Conservation (phyloP, 1,140 invertebrate genomes). For the Papilio aristodemus region DNA sequence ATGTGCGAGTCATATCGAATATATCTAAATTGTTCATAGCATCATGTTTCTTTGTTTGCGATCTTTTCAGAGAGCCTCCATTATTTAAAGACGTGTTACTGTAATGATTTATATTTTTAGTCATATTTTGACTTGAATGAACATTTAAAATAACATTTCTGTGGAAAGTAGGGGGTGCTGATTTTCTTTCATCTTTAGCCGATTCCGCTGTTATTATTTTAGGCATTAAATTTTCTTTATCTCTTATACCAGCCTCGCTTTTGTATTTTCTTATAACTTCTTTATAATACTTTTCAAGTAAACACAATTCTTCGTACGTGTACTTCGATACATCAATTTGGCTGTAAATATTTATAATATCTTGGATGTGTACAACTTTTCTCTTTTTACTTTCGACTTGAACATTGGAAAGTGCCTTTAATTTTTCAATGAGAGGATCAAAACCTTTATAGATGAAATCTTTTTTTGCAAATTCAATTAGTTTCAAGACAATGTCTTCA, state of each 20-base stretch:
- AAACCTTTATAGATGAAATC: constrained; percentile 79
- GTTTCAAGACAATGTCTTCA: constrained; percentile 71
- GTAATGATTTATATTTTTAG: constrained; percentile 50
- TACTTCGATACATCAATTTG: constrained; percentile 67
- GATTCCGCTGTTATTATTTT: constrained; percentile 39
- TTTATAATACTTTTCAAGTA: constrained; percentile 70
- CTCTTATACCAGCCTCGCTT: constrained; percentile 43
- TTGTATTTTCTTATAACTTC: constrained; percentile 73
- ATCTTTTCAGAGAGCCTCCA: constrained; percentile 44
- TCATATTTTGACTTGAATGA: constrained; percentile 47
- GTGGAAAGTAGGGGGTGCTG: constrained; percentile 48
- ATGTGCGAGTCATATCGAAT: constrained; percentile 66
- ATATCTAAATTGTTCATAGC: constrained; percentile 61
- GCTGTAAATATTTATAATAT: constrained; percentile 66
- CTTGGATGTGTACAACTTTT: constrained; percentile 60
- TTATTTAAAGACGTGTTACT: constrained; percentile 44
- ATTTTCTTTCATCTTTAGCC: constrained; percentile 43
- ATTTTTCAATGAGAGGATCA: constrained; percentile 74
- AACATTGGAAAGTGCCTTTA: constrained; percentile 68
- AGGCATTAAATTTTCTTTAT: constrained; percentile 62
- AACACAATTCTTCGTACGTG: constrained; percentile 69
- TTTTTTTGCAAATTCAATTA: constrained; percentile 75
- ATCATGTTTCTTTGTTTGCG: constrained; percentile 44
- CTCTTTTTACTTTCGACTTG: constrained; percentile 61
- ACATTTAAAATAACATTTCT: constrained; percentile 56